Evolutionary conservation across 2,888 invertebrate genomes (phyloP).

Genomic region (Eulithis prunata): DNA sequence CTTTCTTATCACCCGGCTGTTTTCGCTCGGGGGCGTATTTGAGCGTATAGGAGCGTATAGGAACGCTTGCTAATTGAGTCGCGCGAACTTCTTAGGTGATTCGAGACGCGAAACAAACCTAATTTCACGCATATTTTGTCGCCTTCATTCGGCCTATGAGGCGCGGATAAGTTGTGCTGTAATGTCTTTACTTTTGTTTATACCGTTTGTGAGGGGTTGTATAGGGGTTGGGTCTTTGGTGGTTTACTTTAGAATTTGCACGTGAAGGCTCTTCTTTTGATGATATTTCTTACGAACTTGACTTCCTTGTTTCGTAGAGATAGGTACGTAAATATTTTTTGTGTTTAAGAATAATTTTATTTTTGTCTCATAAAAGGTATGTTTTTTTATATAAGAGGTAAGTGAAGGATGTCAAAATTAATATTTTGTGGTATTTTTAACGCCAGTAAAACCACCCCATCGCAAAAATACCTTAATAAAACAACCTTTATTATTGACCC

Average conservation of each 20-base stretch:
- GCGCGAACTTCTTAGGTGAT: slow-evolving; percentile 53
- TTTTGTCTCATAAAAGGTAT: no score
- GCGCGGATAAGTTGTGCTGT: slow-evolving; percentile 38
- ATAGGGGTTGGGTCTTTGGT: slow-evolving; percentile 13
- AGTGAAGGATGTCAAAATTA: no score
- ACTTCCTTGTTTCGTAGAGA: background rate
- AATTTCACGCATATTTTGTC: slow-evolving; percentile 57
- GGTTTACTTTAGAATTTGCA: slow-evolving; percentile 15
- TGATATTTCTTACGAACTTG: slow-evolving; percentile 4
- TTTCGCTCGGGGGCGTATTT: slow-evolving; percentile 51
- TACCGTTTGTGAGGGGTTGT: slow-evolving; percentile 10
- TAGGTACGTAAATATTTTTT: no score
- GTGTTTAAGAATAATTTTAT: no score
- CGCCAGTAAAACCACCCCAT: no score
- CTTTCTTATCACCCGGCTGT: slow-evolving; percentile 42
- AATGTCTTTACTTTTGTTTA: slow-evolving; percentile 41
- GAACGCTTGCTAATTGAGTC: slow-evolving; percentile 61
- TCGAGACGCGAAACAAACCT: slow-evolving; percentile 53
- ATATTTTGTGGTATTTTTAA: no score
- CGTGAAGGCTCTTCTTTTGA: slow-evolving; percentile 1
- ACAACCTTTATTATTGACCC: no score
- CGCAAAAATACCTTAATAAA: no score
- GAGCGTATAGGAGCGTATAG: slow-evolving; percentile 58
- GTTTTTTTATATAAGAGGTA: no score
- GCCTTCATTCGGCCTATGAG: slow-evolving; percentile 41